Percentiles rank a stretch among this genome's conserved stretches.
phyloP scores from a whole-genome alignment of 2,888 invertebrate genomes.

The Amblyteles armatorius region DNA sequence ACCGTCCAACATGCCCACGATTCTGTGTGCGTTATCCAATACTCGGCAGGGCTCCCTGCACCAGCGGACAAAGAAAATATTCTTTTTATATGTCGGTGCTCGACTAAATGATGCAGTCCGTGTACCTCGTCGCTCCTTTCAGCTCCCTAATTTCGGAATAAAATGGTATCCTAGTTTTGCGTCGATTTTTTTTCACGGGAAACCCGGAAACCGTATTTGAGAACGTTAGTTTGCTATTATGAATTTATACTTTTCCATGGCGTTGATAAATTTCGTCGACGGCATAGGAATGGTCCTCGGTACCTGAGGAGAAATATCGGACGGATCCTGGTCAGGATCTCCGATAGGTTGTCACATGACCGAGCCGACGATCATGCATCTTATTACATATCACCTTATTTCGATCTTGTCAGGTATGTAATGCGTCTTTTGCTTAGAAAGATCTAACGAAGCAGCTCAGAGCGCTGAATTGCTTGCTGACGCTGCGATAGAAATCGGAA shows the following conservation, averaged over 20 bases:
- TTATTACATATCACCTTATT: no score
- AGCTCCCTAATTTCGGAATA: conserved; percentile 16
- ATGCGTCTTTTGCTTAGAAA: neutral
- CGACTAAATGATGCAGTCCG: conserved; percentile 30
- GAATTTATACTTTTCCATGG: neutral
- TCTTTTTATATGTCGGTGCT: conserved; percentile 35
- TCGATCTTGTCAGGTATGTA: neutral
- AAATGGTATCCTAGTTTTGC: neutral
- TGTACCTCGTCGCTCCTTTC: conserved; percentile 9
- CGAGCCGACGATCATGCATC: neutral
- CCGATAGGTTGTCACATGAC: neutral
- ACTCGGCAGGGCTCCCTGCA: conserved; percentile 28
- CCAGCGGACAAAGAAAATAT: conserved; percentile 42
- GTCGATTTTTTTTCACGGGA: neutral
- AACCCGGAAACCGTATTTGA: neutral
- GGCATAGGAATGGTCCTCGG: no score
- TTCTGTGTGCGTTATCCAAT: conserved; percentile 42
- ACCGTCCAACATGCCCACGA: neutral
- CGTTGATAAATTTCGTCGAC: no score
- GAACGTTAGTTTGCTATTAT: neutral
- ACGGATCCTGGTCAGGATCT: neutral
- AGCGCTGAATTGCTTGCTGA: no score
- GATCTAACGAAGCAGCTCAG: no score
- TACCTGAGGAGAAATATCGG: neutral
- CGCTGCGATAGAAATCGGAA: neutral